A percentile compares a stretch with the other conserved stretches of the same genome.
phyloP scores from a whole-genome alignment of 2,797 vertebrate genomes.

The Brachyalestes nurse region DNA sequence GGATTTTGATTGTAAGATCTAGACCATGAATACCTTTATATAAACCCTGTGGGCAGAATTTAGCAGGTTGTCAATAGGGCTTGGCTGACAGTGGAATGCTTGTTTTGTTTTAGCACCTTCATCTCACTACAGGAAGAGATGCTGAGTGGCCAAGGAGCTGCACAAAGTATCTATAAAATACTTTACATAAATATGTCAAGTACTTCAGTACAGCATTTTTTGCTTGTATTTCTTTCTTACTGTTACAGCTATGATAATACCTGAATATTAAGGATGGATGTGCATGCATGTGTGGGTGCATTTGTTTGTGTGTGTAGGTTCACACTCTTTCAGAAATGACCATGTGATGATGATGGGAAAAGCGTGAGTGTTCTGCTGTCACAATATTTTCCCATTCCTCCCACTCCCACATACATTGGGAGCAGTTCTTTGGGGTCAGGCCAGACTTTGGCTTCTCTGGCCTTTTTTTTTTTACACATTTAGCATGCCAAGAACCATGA shows the following conservation, averaged over 20 bases:
- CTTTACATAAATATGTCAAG: background rate
- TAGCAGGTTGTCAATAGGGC: background rate
- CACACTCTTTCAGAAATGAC: background rate
- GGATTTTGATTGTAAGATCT: background rate
- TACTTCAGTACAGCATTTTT: background rate
- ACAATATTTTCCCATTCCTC: conserved; percentile 13
- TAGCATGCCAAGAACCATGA: background rate
- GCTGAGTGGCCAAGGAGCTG: background rate
- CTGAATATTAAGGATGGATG: background rate
- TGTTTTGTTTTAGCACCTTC: background rate
- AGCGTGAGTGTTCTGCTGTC: background rate
- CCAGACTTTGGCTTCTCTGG: conserved; percentile 1
- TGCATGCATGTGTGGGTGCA: background rate
- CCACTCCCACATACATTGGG: conserved; percentile 4
- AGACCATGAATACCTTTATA: background rate
- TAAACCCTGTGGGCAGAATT: background rate
- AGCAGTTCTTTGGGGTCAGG: background rate
- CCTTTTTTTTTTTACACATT: background rate
- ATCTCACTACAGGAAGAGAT: background rate
- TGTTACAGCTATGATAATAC: background rate
- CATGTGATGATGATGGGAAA: conserved; percentile 31
- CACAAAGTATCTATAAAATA: background rate
- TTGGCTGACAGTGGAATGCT: background rate
- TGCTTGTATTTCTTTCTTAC: background rate
- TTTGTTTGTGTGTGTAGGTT: background rate